These are phyloP conservation scores for Cataglyphis rosenhaueri DNA, from an alignment of 2,888 invertebrate species.

Conservation along the genomic window DNA sequence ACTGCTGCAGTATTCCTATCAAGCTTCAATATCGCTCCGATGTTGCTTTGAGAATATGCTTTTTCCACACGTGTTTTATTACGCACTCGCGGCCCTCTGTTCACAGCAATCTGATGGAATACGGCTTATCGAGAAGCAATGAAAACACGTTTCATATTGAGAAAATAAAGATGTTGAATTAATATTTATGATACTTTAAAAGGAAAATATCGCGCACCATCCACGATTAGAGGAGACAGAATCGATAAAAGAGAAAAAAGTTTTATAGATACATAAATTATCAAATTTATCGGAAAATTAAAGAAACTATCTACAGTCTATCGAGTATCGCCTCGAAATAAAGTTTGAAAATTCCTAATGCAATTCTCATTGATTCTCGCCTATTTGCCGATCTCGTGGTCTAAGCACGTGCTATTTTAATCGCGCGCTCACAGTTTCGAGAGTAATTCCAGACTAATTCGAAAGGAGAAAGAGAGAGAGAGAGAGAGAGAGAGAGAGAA, in stretches of 20 bases:
- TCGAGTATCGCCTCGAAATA: neutral
- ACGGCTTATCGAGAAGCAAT: slow-evolving; percentile 13
- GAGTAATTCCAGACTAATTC: neutral
- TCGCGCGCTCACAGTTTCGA: neutral
- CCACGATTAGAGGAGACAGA: neutral
- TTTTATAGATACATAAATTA: neutral
- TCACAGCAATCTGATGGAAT: slow-evolving; percentile 24
- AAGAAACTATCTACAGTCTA: neutral
- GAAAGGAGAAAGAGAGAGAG: neutral
- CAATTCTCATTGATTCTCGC: neutral
- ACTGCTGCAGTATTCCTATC: slow-evolving; percentile 6
- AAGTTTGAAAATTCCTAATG: neutral
- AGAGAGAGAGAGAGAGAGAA: neutral
- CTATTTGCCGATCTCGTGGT: neutral
- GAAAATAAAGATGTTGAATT: neutral
- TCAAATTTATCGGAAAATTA: neutral
- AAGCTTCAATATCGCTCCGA: slow-evolving; percentile 2
- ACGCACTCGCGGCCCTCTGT: neutral
- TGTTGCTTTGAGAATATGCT: slow-evolving; percentile 23
- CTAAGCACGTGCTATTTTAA: slow-evolving; percentile 10
- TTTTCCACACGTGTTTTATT: slow-evolving; percentile 16
- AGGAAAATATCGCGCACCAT: neutral
- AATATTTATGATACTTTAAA: neutral
- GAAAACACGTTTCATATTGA: neutral
- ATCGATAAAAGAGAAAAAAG: neutral